phyloP scores from a whole-genome alignment of 2,113 vertebrate genomes.

The Chlamydotis undulata region DNA sequence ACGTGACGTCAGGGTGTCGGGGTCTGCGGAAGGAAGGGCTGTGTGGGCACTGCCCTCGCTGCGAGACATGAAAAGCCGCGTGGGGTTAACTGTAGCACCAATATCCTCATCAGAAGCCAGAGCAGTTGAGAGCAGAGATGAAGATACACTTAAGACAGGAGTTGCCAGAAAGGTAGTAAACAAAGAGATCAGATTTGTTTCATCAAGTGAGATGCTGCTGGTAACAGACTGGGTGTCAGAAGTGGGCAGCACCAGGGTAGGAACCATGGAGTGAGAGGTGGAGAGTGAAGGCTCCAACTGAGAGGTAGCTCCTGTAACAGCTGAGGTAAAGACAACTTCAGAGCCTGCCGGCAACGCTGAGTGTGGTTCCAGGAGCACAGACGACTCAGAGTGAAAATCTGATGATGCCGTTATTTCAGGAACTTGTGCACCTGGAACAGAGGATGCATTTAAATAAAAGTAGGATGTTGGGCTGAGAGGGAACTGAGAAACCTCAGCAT shows the following conservation, averaged over 20 bases:
- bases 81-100: conserved; percentile 9
- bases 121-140: background rate
- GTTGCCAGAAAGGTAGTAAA: conserved; percentile 28
- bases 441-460: background rate
- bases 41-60: conserved; percentile 32
- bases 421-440: background rate
- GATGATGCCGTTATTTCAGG: background rate
- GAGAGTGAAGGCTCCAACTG: conserved; percentile 38
- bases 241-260: conserved; percentile 38
- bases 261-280: background rate
- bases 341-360: background rate
- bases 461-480: conserved; percentile 18
- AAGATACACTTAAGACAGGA: conserved; percentile 21
- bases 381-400: background rate
- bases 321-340: conserved; percentile 70
- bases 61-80: background rate
- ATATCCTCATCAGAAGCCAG: background rate
- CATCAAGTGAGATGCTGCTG: conserved; percentile 23
- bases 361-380: conserved; percentile 38
- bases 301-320: conserved; percentile 73
- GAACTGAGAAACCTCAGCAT: background rate
- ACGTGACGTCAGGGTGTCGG: background rate
- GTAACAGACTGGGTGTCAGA: background rate
- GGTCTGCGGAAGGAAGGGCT: background rate
- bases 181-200: conserved; percentile 23